Percentiles rank a stretch among this genome's conserved stretches.
phyloP scores from a whole-genome alignment of 2,888 invertebrate species.

The Cremastinae sp. region DNA sequence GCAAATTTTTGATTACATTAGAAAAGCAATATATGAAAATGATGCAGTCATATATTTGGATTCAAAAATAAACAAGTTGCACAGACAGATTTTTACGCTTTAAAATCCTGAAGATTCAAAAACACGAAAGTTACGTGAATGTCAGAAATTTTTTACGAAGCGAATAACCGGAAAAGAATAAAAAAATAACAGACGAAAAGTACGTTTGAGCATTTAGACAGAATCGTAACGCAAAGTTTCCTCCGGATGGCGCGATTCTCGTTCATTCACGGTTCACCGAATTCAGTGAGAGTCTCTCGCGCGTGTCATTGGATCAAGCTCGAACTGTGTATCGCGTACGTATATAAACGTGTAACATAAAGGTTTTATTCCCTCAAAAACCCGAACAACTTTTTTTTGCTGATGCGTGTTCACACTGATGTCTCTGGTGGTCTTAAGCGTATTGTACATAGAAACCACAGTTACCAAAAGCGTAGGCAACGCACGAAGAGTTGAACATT shows the following conservation, averaged over 20 bases:
- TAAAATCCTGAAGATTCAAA: too few relatives aligned
- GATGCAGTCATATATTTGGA: too few relatives aligned
- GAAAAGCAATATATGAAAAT: too few relatives aligned
- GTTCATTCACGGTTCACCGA: constrained; percentile 53
- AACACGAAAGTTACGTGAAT: too few relatives aligned
- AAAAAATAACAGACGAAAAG: constrained; percentile 7
- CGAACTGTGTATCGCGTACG: not conserved
- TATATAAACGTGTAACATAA: constrained; percentile 35
- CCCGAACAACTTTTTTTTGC: constrained; percentile 38
- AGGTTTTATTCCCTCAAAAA: constrained; percentile 34
- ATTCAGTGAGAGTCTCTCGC: constrained; percentile 46
- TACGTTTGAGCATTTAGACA: not conserved
- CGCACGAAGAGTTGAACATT: constrained; percentile 21
- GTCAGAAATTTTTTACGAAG: too few relatives aligned
- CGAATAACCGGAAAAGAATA: too few relatives aligned
- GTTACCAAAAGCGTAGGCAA: constrained; percentile 26
- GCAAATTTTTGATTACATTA: too few relatives aligned
- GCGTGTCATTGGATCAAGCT: constrained; percentile 58
- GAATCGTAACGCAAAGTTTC: constrained; percentile 19
- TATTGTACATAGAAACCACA: constrained; percentile 43
- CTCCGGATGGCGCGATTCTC: constrained; percentile 46
- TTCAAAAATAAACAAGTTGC: too few relatives aligned
- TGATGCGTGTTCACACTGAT: constrained; percentile 23
- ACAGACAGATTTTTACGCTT: too few relatives aligned
- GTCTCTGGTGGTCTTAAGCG: constrained; percentile 38